Percentiles rank a stretch among this genome's conserved stretches.
Evolutionary conservation across 2,888 invertebrate genomes (phyloP).

Genomic region (Muschampia plurimacula): DNA sequence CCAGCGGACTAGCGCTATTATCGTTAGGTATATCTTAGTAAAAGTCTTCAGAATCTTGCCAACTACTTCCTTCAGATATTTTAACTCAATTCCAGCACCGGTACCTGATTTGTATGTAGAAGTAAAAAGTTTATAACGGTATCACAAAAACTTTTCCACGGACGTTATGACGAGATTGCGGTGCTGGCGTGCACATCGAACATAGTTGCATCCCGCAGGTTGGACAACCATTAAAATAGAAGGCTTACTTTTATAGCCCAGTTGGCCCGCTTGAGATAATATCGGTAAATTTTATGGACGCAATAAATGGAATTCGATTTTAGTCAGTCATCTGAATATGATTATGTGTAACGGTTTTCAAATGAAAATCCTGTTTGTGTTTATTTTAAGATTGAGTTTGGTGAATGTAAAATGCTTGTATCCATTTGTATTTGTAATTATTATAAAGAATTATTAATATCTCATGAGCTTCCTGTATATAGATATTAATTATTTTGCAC

Average conservation of each 20-base stretch:
- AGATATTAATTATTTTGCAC: too few relatives aligned
- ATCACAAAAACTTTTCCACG: conserved; percentile 38
- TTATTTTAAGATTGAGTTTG: neutral
- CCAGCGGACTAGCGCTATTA: too few relatives aligned
- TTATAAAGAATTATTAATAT: too few relatives aligned
- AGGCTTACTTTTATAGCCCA: conserved; percentile 82
- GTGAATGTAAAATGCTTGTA: neutral
- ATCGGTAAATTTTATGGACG: conserved; percentile 82
- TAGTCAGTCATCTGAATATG: conserved; percentile 78
- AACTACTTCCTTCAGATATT: neutral
- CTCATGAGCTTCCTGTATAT: too few relatives aligned
- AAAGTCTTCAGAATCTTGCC: neutral
- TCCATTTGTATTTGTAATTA: too few relatives aligned
- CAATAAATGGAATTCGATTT: conserved; percentile 83
- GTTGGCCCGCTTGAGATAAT: conserved; percentile 82
- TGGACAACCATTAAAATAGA: conserved; percentile 81
- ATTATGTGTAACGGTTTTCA: conserved; percentile 70
- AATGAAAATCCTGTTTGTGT: conserved; percentile 37
- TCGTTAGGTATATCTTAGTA: neutral
- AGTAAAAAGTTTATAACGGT: conserved; percentile 38
- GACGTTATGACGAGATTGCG: conserved; percentile 31
- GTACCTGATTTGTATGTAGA: conserved; percentile 31
- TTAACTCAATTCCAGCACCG: conserved; percentile 19
- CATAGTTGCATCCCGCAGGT: conserved; percentile 80
- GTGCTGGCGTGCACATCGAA: conserved; percentile 53